phyloP scores from a whole-genome alignment of 2,797 vertebrate species.

The Meriones psammophilus region DNA sequence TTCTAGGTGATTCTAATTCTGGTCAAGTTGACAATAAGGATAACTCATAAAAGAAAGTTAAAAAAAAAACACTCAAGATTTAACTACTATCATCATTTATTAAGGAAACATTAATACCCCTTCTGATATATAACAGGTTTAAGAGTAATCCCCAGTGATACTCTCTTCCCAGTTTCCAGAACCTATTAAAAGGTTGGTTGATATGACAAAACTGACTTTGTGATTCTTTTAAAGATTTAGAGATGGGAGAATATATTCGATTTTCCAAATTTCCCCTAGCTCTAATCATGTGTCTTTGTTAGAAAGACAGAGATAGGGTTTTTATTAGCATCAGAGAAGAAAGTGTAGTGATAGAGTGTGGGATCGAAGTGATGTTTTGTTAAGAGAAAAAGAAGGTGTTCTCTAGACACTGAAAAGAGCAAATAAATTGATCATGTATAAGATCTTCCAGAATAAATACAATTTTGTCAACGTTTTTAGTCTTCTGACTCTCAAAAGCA shows the following conservation, averaged over 20 bases:
- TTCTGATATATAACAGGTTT: not conserved
- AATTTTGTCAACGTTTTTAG: not conserved
- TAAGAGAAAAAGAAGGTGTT: not conserved
- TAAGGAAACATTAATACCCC: not conserved
- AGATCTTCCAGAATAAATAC: not conserved
- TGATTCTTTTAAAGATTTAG: not conserved
- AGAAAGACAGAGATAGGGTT: not conserved
- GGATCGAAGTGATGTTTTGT: not conserved
- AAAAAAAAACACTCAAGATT: not conserved
- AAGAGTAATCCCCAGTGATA: not conserved
- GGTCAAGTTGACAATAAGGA: not conserved
- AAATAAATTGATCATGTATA: not conserved
- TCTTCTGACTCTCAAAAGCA: not conserved
- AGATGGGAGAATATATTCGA: slow-evolving; percentile 2
- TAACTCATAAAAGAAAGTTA: not conserved
- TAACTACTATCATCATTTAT: not conserved
- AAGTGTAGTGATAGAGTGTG: not conserved
- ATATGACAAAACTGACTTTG: not conserved
- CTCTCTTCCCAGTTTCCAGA: not conserved
- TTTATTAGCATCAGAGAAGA: slow-evolving; percentile 1
- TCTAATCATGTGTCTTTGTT: not conserved
- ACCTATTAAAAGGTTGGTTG: not conserved
- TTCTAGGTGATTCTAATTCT: not conserved
- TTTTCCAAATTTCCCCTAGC: not conserved
- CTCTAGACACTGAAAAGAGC: not conserved